Evolutionary conservation across 2,888 invertebrate genomes (phyloP).

Genomic region (Meiosimyza platycephala): DNA sequence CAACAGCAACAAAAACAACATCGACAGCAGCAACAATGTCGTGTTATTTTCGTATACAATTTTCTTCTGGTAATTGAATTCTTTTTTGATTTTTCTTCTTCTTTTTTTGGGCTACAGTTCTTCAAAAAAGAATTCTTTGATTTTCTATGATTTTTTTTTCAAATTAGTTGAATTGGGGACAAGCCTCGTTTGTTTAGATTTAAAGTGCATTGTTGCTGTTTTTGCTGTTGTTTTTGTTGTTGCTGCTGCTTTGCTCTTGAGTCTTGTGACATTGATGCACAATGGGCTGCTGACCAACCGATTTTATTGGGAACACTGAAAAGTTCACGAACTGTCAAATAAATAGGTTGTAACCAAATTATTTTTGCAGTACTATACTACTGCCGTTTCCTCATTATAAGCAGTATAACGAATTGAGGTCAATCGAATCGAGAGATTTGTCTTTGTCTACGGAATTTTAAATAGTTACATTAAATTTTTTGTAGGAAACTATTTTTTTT

Average conservation of each 20-base stretch:
- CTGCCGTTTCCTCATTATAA: conserved; percentile 2
- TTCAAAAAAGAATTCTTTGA: conserved; percentile 5
- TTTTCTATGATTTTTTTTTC: conserved; percentile 5
- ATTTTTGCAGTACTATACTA: background rate
- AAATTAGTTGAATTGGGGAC: conserved; percentile 24
- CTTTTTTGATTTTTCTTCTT: background rate
- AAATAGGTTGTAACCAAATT: conserved; percentile 18
- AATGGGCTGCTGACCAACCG: conserved; percentile 17
- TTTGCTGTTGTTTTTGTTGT: conserved; percentile 2
- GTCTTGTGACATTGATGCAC: conserved; percentile 23
- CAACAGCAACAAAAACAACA: conserved; percentile 11
- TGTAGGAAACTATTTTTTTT: too few relatives aligned
- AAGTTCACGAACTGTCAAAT: conserved; percentile 24
- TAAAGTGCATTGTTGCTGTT: background rate
- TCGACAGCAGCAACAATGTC: conserved; percentile 8
- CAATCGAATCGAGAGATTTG: background rate
- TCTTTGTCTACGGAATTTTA: background rate
- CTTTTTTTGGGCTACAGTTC: conserved; percentile 17
- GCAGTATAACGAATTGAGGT: background rate
- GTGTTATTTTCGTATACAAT: conserved; percentile 16
- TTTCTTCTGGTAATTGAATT: conserved; percentile 19
- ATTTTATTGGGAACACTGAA: conserved; percentile 15
- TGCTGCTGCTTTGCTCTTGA: background rate
- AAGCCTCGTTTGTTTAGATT: conserved; percentile 11
- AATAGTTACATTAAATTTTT: too few relatives aligned